Base-by-base conservation (phyloP, 2,888 invertebrate genomes). In the Aquatica leii region DNA sequence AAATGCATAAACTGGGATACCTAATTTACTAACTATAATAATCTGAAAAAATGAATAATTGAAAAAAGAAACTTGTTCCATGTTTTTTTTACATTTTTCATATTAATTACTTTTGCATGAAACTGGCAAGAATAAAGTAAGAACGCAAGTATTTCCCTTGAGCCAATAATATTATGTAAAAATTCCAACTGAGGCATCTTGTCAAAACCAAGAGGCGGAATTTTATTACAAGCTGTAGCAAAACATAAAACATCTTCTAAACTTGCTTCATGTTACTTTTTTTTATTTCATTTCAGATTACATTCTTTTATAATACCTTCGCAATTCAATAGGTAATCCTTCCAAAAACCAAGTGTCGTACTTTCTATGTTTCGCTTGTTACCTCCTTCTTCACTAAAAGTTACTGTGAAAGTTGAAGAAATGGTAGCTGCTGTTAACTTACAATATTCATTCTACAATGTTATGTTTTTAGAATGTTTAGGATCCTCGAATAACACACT, bases 191-290 rank as follows among this genome's bases (percentile, higher is more conserved):
- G 5, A n/a, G 40, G 40, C n/a, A 12, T n/a, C 2, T n/a, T n/a
- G 2, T 40, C 40, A 40, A 12, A 40, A 4, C 40, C 40, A 2
- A 40, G 40, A 6, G 8, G 40, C n/a, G 40, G 40, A 4, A 40
- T n/a, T 14, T 40, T 40, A 12, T 40, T 14, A 40, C 12, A 40
- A 40, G 40, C 40, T n/a, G 40, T 40, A 6, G 40, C 40, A 40
- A 40, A 40, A 8, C 40, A 40, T 40, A 40, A n/a, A 3, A 40
- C 40, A 14, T 40, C 40, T 40, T 40, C 40, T 40, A 40, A n/a
- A 8, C 12, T 40, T 4, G 40, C 40, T 40, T 40, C n/a, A n/a
- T n/a, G n/a, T n/a, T n/a, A n/a, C n/a, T n/a, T n/a, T n/a, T n/a
- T n/a, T n/a, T n/a, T n/a, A n/a, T n/a, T n/a, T n/a, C n/a, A n/a